These are phyloP conservation scores for Oscheius sp. DNA, from an alignment of 1,140 invertebrate genomes.

Conservation along the genomic window DNA sequence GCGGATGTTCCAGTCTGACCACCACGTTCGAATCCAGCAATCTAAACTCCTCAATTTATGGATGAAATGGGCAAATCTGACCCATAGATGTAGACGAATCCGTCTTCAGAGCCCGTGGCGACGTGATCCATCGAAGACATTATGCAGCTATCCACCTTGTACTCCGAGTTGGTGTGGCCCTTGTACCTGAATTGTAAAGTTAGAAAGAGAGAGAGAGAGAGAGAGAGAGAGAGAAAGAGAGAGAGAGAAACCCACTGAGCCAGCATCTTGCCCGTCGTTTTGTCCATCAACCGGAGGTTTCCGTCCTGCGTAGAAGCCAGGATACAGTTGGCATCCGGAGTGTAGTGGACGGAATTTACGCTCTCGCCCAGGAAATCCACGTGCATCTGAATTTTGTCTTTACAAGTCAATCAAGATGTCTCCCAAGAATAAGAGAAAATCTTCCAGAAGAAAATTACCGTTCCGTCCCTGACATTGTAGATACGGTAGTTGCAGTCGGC, in stretches of 20 bases:
- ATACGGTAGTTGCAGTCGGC: slow-evolving; percentile 81
- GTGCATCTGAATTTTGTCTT: slow-evolving; percentile 15
- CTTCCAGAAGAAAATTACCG: too few relatives aligned
- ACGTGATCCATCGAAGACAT: slow-evolving; percentile 78
- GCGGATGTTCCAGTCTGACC: slow-evolving; percentile 22
- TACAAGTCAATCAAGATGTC: not conserved
- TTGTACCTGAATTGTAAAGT: slow-evolving; percentile 67
- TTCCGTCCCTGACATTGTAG: slow-evolving; percentile 86
- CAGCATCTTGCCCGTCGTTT: slow-evolving; percentile 78
- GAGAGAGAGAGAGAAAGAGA: too few relatives aligned
- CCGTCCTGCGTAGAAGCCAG: slow-evolving; percentile 79
- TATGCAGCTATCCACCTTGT: slow-evolving; percentile 80
- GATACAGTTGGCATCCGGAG: slow-evolving; percentile 74
- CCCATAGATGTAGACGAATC: slow-evolving; percentile 73
- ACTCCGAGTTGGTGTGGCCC: slow-evolving; percentile 76
- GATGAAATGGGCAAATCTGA: slow-evolving; percentile 62
- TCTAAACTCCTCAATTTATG: slow-evolving; percentile 56
- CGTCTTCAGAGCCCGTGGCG: slow-evolving; percentile 81
- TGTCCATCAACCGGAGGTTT: slow-evolving; percentile 80
- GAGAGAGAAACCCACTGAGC: slow-evolving; percentile 66
- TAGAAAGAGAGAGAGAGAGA: not conserved
- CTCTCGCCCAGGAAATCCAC: slow-evolving; percentile 54
- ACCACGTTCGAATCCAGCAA: slow-evolving; percentile 22
- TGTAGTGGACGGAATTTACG: slow-evolving; percentile 62
- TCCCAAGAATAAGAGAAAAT: slow-evolving; percentile 73